phyloP scores from a whole-genome alignment of 2,113 vertebrate species.

The Neotragus moschatus region DNA sequence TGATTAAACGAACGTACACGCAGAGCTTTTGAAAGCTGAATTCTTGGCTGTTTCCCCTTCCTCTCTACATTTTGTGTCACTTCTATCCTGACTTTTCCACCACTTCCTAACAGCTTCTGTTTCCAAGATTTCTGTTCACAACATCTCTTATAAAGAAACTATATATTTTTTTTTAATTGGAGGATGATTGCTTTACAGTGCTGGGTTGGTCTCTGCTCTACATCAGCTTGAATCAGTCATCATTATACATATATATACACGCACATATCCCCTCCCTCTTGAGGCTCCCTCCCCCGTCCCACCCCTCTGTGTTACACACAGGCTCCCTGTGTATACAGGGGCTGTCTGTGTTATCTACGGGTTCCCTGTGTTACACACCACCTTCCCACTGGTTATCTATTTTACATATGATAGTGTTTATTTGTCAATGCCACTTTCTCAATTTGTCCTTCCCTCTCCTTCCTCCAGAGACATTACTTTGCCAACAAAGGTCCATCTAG shows the following conservation, averaged over 20 bases:
- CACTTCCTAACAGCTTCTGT: neutral
- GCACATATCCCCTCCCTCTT: neutral
- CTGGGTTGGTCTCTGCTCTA: neutral
- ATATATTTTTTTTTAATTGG: neutral
- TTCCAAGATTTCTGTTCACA: neutral
- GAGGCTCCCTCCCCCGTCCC: neutral
- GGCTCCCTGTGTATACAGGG: neutral
- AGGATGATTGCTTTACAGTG: neutral
- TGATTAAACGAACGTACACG: neutral
- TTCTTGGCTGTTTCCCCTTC: neutral
- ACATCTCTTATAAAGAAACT: neutral
- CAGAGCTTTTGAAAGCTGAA: neutral
- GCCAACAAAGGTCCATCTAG: neutral
- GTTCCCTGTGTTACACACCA: neutral
- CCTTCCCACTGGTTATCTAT: neutral
- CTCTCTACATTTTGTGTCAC: neutral
- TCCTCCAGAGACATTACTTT: neutral
- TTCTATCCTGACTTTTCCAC: neutral
- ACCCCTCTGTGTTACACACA: neutral
- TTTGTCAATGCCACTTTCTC: neutral
- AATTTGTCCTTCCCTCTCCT: neutral
- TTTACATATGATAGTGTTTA: neutral
- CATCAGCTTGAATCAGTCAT: neutral
- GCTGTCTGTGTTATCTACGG: neutral
- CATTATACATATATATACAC: neutral